phyloP scores from a whole-genome alignment of 2,888 invertebrate genomes.

The Agrochola litura region DNA sequence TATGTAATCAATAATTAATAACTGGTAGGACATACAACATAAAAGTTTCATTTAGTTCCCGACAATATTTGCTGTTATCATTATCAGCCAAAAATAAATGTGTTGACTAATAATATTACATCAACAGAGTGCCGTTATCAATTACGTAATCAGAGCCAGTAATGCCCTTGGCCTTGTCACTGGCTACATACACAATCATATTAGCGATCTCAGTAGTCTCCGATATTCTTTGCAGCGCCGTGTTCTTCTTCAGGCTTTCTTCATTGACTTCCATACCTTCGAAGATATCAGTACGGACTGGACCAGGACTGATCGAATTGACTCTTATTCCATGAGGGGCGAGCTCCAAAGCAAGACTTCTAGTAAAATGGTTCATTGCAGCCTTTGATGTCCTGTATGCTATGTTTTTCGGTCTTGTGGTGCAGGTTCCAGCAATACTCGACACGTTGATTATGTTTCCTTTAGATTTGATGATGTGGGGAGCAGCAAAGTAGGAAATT shows the following conservation, averaged over 20 bases:
- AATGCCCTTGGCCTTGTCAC: slow-evolving; percentile 71
- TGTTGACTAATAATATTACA: slow-evolving; percentile 10
- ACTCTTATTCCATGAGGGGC: slow-evolving; percentile 94
- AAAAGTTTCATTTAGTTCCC: not conserved
- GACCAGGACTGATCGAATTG: slow-evolving; percentile 71
- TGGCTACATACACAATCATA: slow-evolving; percentile 68
- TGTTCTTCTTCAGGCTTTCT: slow-evolving; percentile 1
- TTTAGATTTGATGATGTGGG: slow-evolving; percentile 69
- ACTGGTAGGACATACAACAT: not conserved
- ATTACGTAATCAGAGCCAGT: slow-evolving; percentile 68
- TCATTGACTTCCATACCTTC: slow-evolving; percentile 7
- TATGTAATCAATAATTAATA: not conserved
- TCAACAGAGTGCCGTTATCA: slow-evolving; percentile 57
- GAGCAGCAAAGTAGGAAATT: slow-evolving; percentile 65
- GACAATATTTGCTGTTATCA: not conserved
- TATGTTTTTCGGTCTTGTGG: slow-evolving; percentile 90
- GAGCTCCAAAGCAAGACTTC: slow-evolving; percentile 90
- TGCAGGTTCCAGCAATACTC: slow-evolving; percentile 79
- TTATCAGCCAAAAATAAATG: not conserved
- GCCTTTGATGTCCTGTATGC: slow-evolving; percentile 71
- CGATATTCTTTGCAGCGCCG: slow-evolving; percentile 51
- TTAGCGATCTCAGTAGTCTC: slow-evolving; percentile 58
- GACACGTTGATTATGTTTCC: slow-evolving; percentile 70
- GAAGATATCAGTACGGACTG: slow-evolving; percentile 87
- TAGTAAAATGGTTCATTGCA: slow-evolving; percentile 72